phyloP scores from a whole-genome alignment of 2,888 invertebrate species.

The Plutella xylostella region DNA sequence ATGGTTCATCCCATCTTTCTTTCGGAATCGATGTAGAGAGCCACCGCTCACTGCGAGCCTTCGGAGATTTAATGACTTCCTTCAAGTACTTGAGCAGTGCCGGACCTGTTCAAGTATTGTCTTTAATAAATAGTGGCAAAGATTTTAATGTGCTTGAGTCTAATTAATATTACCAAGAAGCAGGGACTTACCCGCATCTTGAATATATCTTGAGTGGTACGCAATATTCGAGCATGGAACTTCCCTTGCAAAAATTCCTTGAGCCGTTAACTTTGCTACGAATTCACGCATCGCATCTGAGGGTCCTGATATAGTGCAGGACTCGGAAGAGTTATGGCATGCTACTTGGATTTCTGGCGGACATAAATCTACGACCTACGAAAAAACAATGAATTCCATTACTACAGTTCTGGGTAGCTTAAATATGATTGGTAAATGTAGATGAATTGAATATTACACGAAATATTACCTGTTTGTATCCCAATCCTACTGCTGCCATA shows the following conservation, averaged over 20 bases:
- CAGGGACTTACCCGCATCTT: conserved; percentile 42
- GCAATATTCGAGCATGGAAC: conserved; percentile 78
- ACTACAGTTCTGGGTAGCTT: too few relatives aligned
- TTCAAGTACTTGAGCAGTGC: conserved; percentile 68
- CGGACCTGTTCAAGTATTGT: conserved; percentile 35
- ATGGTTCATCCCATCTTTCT: conserved; percentile 64
- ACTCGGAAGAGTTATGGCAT: conserved; percentile 83
- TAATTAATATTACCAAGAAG: too few relatives aligned
- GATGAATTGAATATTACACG: too few relatives aligned
- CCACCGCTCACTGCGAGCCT: conserved; percentile 77
- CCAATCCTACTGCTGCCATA: conserved; percentile 87
- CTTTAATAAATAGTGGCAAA: not conserved
- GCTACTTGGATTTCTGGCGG: conserved; percentile 78
- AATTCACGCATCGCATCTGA: conserved; percentile 70
- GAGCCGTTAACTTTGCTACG: conserved; percentile 51
- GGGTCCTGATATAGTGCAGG: conserved; percentile 84
- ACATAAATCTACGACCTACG: too few relatives aligned
- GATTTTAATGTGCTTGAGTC: too few relatives aligned
- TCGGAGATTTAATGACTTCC: conserved; percentile 70
- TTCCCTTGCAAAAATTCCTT: conserved; percentile 21
- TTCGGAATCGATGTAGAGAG: conserved; percentile 81
- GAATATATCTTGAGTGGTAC: conserved; percentile 83
- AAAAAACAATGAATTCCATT: too few relatives aligned
- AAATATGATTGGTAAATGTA: too few relatives aligned
- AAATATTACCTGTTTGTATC: conserved; percentile 59